A percentile compares a stretch with the other conserved stretches of the same genome.
These are phyloP conservation scores for Micrasema longulum DNA, from an alignment of 1,140 invertebrate species.

Conservation along the genomic window DNA sequence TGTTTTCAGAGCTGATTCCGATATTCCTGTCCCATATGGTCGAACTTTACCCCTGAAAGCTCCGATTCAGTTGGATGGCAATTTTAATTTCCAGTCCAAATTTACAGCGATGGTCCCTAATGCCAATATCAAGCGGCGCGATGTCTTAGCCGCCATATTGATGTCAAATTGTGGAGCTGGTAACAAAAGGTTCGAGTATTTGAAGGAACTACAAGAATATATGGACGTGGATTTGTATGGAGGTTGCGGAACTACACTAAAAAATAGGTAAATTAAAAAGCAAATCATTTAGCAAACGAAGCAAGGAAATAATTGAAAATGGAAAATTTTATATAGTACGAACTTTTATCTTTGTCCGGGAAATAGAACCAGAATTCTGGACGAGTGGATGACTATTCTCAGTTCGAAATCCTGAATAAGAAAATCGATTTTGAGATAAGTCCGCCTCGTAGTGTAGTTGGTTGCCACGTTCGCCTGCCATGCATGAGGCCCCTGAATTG, in stretches of 20 bases:
- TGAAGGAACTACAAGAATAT: slow-evolving; percentile 67
- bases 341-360: too few relatives aligned
- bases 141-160: slow-evolving; percentile 68
- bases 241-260: slow-evolving; percentile 60
- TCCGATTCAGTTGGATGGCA: not conserved
- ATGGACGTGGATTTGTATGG: slow-evolving; percentile 73
- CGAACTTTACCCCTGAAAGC: slow-evolving; percentile 59
- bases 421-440: too few relatives aligned
- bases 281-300: too few relatives aligned
- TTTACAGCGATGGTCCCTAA: slow-evolving; percentile 23
- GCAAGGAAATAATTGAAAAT: too few relatives aligned
- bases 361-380: too few relatives aligned
- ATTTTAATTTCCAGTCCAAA: not conserved
- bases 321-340: too few relatives aligned
- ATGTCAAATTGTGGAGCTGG: slow-evolving; percentile 70
- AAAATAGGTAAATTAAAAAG: not conserved
- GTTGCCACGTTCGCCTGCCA: too few relatives aligned
- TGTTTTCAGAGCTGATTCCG: slow-evolving; percentile 67
- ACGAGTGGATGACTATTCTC: too few relatives aligned
- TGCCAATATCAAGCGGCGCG: slow-evolving; percentile 55
- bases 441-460: too few relatives aligned
- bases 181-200: slow-evolving; percentile 70
- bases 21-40: slow-evolving; percentile 75
- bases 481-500: too few relatives aligned
- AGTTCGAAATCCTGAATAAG: too few relatives aligned